Conservation (phyloP, 1,140 invertebrate species). For the Mylabris phalerata region DNA sequence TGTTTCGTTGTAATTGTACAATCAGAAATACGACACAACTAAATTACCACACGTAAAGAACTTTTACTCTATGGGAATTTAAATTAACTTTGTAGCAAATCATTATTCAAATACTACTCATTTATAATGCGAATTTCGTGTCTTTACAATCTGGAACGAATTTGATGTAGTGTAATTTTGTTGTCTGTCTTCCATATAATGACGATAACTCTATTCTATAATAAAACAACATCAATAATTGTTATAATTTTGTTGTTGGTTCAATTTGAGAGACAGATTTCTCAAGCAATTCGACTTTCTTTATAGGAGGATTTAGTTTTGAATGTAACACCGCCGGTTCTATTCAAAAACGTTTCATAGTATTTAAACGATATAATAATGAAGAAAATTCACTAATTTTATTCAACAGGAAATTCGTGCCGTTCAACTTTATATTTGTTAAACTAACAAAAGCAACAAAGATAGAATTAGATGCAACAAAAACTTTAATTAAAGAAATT, state of each 20-base stretch:
- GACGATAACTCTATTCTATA: background rate
- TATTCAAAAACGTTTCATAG: no score
- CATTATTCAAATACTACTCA: constrained; percentile 16
- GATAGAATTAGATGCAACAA: background rate
- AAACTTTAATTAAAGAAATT: constrained; percentile 16
- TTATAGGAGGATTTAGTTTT: no score
- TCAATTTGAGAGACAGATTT: no score
- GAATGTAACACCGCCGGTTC: no score
- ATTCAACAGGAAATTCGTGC: no score
- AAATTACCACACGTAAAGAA: constrained; percentile 17
- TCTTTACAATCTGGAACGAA: constrained; percentile 12
- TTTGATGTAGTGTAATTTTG: constrained; percentile 3
- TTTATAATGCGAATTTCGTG: constrained; percentile 16
- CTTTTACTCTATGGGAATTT: constrained; percentile 11
- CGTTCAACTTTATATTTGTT: no score
- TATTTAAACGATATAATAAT: no score
- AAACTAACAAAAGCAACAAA: no score
- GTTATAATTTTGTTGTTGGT: no score
- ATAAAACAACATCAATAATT: no score
- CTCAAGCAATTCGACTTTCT: no score
- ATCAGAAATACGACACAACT: constrained; percentile 10
- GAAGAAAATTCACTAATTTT: no score
- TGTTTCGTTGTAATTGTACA: constrained; percentile 9
- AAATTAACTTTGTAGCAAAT: constrained; percentile 12
- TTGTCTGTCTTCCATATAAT: background rate